These are phyloP conservation scores for Andrena fulva DNA, from an alignment of 2,888 invertebrate genomes.

Conservation along the genomic window DNA sequence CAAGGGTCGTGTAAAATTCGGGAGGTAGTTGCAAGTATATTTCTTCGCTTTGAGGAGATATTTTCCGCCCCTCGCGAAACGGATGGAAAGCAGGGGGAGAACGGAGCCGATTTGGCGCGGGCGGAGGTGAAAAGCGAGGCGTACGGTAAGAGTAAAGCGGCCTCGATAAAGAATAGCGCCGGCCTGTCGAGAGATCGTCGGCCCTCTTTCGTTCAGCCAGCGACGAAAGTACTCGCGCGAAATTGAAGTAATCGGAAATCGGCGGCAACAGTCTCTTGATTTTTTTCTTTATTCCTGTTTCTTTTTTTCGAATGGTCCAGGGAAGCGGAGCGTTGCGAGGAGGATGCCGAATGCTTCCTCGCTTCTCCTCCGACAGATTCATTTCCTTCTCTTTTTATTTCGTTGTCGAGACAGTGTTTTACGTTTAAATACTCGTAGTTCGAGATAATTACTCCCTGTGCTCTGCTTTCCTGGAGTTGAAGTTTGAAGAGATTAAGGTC, in stretches of 20 bases:
- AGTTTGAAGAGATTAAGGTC: slow-evolving; percentile 17
- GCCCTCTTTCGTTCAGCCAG: slow-evolving; percentile 36
- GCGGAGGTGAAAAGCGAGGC: slow-evolving; percentile 12
- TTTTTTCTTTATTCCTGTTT: slow-evolving; percentile 39
- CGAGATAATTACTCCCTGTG: neutral
- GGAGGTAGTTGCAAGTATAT: neutral
- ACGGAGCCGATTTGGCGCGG: neutral
- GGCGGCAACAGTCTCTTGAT: slow-evolving; percentile 60
- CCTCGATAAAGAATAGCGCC: slow-evolving; percentile 46
- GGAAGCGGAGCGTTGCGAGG: slow-evolving; percentile 34
- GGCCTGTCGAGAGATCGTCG: slow-evolving; percentile 19
- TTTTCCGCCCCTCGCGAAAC: neutral
- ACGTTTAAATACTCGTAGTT: neutral
- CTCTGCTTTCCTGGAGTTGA: slow-evolving; percentile 35
- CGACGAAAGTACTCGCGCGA: slow-evolving; percentile 70
- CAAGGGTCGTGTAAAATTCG: neutral
- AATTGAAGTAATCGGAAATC: slow-evolving; percentile 65
- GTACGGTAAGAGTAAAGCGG: slow-evolving; percentile 53
- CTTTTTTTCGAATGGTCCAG: slow-evolving; percentile 14
- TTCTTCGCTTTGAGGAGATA: neutral
- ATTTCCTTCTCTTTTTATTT: neutral
- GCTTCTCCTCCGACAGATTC: neutral
- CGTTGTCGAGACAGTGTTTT: neutral
- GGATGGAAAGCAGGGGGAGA: slow-evolving; percentile 21
- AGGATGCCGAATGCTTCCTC: neutral